Conservation (phyloP, 2,797 vertebrate genomes). For the Chelonia mydas region DNA sequence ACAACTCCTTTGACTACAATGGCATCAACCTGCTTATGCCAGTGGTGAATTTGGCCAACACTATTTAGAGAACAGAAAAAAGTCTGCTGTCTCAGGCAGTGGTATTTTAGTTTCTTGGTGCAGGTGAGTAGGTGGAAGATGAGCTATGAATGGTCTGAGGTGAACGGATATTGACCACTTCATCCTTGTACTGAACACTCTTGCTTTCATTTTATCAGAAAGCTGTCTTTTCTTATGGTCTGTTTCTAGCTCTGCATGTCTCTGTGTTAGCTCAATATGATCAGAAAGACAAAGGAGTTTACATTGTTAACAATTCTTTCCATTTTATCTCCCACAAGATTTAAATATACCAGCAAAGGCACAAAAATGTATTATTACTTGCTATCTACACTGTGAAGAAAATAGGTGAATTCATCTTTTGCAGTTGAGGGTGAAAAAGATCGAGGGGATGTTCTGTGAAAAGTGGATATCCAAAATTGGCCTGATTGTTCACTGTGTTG, state of each 20-base stretch:
- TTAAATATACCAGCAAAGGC: rapidly evolving
- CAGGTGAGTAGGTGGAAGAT: neutral
- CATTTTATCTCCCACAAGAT: neutral
- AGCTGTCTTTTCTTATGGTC: neutral
- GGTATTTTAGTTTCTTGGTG: constrained; percentile 1
- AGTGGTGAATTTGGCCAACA: rapidly evolving
- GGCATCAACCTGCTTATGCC: neutral
- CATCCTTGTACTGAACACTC: constrained; percentile 5
- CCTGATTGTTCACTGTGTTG: neutral
- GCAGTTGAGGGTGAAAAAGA: neutral
- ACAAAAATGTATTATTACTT: rapidly evolving
- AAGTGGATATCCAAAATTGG: neutral
- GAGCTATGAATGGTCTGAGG: neutral
- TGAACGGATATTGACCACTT: neutral
- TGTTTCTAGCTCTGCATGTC: neutral
- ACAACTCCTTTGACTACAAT: neutral
- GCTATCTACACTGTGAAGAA: neutral
- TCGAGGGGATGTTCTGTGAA: neutral
- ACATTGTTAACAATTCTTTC: neutral
- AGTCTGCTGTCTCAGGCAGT: constrained; percentile 1
- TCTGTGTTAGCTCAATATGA: neutral
- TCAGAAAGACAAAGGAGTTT: neutral
- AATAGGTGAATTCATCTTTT: neutral
- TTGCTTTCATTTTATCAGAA: neutral
- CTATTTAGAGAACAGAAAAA: constrained; percentile 39